Conservation (phyloP, 2,797 vertebrate species). For the Tiaroga cobitis region DNA sequence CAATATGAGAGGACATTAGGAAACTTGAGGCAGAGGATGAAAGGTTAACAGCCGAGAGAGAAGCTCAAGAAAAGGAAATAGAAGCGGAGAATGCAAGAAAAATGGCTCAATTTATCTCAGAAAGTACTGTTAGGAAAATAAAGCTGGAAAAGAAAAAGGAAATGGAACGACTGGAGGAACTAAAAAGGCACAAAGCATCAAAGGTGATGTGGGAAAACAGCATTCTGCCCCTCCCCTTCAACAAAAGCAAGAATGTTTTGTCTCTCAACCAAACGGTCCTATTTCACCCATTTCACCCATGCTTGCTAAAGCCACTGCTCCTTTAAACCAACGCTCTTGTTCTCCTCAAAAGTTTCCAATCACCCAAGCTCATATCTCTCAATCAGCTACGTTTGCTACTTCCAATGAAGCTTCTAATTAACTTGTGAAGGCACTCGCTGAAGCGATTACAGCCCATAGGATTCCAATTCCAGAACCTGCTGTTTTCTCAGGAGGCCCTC, state of each 20-base stretch:
- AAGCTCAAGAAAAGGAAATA: constrained; percentile 30
- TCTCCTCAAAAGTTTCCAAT: neutral
- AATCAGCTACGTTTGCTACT: neutral
- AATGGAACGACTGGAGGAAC: too few species aligned
- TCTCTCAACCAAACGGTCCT: too few species aligned
- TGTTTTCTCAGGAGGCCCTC: constrained; percentile 17
- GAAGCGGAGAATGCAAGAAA: constrained; percentile 32
- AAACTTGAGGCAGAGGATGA: constrained; percentile 34
- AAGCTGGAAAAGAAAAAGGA: too few species aligned
- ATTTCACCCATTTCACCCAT: neutral
- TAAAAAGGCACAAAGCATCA: too few species aligned
- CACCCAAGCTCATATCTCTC: constrained; percentile 8
- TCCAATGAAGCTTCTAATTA: constrained; percentile 31
- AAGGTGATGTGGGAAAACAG: too few species aligned
- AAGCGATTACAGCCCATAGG: constrained; percentile 40
- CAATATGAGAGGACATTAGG: constrained; percentile 37
- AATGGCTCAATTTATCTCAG: constrained; percentile 6
- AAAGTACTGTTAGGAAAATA: too few species aligned
- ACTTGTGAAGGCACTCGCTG: constrained; percentile 33
- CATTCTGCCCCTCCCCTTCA: too few species aligned
- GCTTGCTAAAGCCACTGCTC: constrained; percentile 9
- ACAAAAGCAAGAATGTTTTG: too few species aligned
- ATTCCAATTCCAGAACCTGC: constrained; percentile 43
- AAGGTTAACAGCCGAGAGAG: constrained; percentile 36
- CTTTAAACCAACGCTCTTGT: neutral